phyloP scores from a whole-genome alignment of 2,797 vertebrate species.

The Balearica regulorum region DNA sequence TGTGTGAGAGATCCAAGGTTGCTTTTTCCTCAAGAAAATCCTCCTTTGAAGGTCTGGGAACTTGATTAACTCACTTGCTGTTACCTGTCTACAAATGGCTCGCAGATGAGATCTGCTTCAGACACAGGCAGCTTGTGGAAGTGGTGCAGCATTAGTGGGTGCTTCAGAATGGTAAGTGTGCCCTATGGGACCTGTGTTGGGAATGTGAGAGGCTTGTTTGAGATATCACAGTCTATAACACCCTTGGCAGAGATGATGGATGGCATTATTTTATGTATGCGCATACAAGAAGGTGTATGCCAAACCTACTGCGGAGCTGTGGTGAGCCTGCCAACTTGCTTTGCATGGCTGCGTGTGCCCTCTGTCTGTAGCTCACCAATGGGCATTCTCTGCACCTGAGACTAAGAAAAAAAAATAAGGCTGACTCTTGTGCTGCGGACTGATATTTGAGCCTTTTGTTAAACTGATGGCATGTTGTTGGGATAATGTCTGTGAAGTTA shows the following conservation, averaged over 20 bases:
- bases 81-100: background rate
- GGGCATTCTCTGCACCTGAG: background rate
- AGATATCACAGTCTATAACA: background rate
- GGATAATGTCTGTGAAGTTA: conserved; percentile 29
- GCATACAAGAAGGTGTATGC: fast-evolving
- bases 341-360: background rate
- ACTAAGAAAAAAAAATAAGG: background rate
- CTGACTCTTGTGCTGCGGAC: background rate
- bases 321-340: background rate
- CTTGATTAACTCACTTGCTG: background rate
- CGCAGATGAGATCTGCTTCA: background rate
- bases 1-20: background rate
- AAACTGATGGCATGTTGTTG: background rate
- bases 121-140: background rate
- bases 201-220: background rate
- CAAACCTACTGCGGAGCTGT: background rate
- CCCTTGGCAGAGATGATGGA: background rate
- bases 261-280: background rate
- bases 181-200: background rate
- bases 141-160: fast-evolving
- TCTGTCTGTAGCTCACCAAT: background rate
- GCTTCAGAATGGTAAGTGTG: background rate
- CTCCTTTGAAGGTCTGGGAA: background rate
- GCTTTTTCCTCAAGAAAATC: background rate
- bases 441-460: conserved; percentile 40